Base-by-base conservation (phyloP, 2,113 vertebrate genomes). In the Caretta caretta region DNA sequence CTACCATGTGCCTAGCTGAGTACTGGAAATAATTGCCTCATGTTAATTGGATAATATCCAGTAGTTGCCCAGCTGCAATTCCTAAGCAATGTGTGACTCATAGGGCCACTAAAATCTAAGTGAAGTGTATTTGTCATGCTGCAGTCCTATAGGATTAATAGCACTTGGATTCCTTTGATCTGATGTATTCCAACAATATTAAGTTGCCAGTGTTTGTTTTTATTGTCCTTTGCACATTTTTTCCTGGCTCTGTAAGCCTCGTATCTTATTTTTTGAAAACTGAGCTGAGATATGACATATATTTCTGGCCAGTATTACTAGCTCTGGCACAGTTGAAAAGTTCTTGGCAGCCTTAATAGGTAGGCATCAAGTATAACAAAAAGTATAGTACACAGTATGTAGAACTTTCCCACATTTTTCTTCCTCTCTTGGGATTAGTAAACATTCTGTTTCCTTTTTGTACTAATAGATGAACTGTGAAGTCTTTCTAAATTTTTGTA, bases 341-440 rank as follows among this genome's bases (percentile, higher is more conserved):
- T 96, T 95, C 90, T 96, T 97, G 96, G 95, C 96, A 90, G 65
- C 89, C 96, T 93, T 90, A 93, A 46, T 76, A 81, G 86, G 42
- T 65, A 94, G 86, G 90, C 92, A 93, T 90, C 90, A 93, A 90
- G 85, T 94, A 87, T 85, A 96, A 94, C 80, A 80, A 93, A 93
- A 92, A 81, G 84, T 81, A 79, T 54, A 90, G 54, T 89, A 57
- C 85, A 81, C 85, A 81, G 17, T 65, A 8, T 57, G 76, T 59
- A 90, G 85, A 88, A 88, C 86, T 90, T 86, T 92, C 57, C 87
- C 17, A 3, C 42, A 38, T 84, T 82, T 95, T 96, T 96, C 86
- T 59, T 91, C 69, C 31, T 75, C 84, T 79, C 75, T 94, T 6
- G 1, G 56, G 88, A 78, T 94, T 65, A 35, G 46, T 93, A n/a